These are phyloP conservation scores for Solea senegalensis DNA, from an alignment of 2,113 vertebrate species.

Conservation along the genomic window DNA sequence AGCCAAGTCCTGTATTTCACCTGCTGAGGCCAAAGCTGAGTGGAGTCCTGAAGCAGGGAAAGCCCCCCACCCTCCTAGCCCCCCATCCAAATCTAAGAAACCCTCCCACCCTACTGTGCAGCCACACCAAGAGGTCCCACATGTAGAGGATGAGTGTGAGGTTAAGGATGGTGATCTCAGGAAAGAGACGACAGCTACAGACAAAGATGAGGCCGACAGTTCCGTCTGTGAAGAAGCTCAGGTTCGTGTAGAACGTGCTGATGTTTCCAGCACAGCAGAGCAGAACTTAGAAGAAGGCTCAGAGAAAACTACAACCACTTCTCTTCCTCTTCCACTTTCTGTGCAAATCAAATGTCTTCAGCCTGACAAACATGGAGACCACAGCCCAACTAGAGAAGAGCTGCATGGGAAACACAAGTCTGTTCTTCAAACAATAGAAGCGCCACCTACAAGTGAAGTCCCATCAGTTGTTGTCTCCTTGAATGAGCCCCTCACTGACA, in stretches of 20 bases:
- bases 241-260: constrained; percentile 34
- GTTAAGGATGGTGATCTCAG: constrained; percentile 15
- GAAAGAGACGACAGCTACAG: constrained; percentile 5
- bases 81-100: constrained; percentile 75
- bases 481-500: constrained; percentile 27
- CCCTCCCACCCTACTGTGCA: constrained; percentile 34
- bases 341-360: constrained; percentile 55
- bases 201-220: constrained; percentile 15
- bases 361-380: background rate
- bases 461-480: constrained; percentile 21
- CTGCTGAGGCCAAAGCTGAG: constrained; percentile 28
- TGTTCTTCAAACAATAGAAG: constrained; percentile 20
- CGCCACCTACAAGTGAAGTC: constrained; percentile 7
- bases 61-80: constrained; percentile 54
- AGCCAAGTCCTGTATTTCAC: constrained; percentile 32
- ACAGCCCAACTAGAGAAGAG: background rate
- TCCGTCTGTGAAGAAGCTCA: constrained; percentile 1
- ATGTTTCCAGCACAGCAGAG: background rate
- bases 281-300: constrained; percentile 42
- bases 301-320: constrained; percentile 15
- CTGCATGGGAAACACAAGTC: background rate
- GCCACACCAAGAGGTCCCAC: constrained; percentile 11
- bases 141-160: constrained; percentile 4
- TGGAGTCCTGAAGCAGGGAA: constrained; percentile 34
- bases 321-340: constrained; percentile 44